Base-by-base conservation (phyloP, 2,888 invertebrate genomes). In the Aporophyla nigra region DNA sequence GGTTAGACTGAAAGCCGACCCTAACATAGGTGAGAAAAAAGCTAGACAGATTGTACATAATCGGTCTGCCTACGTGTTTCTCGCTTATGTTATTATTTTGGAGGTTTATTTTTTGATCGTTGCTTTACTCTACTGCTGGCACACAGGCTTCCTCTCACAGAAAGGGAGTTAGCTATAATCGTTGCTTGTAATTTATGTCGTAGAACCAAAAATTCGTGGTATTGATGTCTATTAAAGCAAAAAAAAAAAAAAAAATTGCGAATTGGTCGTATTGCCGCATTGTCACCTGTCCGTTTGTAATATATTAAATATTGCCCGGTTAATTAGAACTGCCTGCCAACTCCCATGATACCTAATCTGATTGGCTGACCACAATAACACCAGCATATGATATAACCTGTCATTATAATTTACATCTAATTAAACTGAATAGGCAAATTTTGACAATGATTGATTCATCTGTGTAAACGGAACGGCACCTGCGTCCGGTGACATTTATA, bases 391-490 rank as follows among this genome's bases (percentile, higher is more conserved):
- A n/a, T 21, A 6, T 24, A 24, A 40, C 19, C 58, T 21, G 49
- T 33, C 40, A 62, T 56, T 27, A 43, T 5, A 21, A 62, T 58
- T 56, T 16, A 46, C n/a, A 51, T 33, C 9, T 24, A 19, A 46
- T 77, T 70, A 51, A 40, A 51, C 40, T 62, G 9, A 10, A 9
- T 12, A 10, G 0, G n/a, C 14, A 10, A 4, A 69, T 40, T 10
- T 63, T 51, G 70, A 58, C 77, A 58, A 19, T 51, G 70, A 70
- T 63, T 53, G 24, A 77, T 77, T 51, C 43, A 43, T 56, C 5
- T 56, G 19, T 51, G n/a, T 27, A 27, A 54, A 43, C 27, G n/a
- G 16, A 12, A 74, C 46, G 27, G 51, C 5, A 16, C 21, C 49
- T 33, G 9, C 12, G 27, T 33, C 21, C 10, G 56, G 9, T 70